Evolutionary conservation across 2,113 vertebrate species (phyloP).

Genomic region (Xiphias gladius): DNA sequence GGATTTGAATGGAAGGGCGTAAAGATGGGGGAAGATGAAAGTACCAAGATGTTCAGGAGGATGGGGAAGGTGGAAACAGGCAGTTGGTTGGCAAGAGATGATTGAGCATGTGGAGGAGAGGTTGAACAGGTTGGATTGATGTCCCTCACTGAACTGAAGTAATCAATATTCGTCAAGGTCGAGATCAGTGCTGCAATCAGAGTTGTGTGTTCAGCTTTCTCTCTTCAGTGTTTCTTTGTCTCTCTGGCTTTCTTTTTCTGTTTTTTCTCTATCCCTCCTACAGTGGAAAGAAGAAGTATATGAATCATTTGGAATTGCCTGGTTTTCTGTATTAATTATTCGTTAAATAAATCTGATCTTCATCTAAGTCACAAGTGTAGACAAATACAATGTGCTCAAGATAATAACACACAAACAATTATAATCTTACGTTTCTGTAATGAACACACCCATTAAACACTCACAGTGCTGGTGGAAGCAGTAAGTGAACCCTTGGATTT

Average conservation of each 20-base stretch:
- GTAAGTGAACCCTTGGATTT: too few species aligned
- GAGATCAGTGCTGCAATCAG: constrained; percentile 38
- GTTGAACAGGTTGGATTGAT: constrained; percentile 22
- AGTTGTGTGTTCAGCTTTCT: constrained; percentile 11
- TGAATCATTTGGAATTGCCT: too few species aligned
- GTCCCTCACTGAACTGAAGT: constrained; percentile 5
- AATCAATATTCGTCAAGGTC: constrained; percentile 47
- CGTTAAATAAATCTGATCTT: too few species aligned
- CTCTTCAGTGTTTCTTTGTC: background rate
- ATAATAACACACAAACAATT: too few species aligned
- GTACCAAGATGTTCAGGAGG: constrained; percentile 22
- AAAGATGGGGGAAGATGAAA: constrained; percentile 62
- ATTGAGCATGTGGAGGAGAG: constrained; percentile 25
- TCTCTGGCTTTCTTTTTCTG: constrained; percentile 1
- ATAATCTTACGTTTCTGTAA: too few species aligned
- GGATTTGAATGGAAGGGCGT: constrained; percentile 22
- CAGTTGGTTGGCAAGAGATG: constrained; percentile 36
- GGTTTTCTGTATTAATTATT: too few species aligned
- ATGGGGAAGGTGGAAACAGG: background rate
- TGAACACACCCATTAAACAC: too few species aligned
- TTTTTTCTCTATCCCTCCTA: background rate
- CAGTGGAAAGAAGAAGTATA: too few species aligned
- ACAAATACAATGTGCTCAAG: too few species aligned
- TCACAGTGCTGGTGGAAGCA: too few species aligned
- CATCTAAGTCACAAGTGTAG: too few species aligned